Base-by-base conservation (phyloP, 2,113 vertebrate species). In the Acrocephalus kingi region DNA sequence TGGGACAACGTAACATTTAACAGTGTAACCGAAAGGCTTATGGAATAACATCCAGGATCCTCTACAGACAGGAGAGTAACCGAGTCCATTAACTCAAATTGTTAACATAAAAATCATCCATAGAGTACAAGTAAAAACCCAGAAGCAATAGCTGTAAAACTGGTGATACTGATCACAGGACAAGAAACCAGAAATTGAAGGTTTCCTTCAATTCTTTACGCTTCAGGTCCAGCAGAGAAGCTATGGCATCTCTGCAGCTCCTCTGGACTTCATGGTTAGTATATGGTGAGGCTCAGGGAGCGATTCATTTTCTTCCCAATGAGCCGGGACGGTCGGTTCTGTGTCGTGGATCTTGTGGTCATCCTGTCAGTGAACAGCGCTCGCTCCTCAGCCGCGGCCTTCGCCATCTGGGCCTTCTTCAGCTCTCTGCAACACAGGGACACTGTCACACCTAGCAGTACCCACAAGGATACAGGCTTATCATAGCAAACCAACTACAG, bases 301-400 rank as follows among this genome's bases (percentile, higher is more conserved):
- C 99, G 99, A 93, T 99, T 99, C 98, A 99, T 99, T 96, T 99
- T 99, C 98, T 99, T 99, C 52, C 99, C 99, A 58, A 99, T 98
- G 93, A 99, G 98, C 45, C 99, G 98, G 46, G 98, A 98, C 46
- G 98, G 98, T 94, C 99, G 98, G 88, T 97, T 98, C 92, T 99
- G 99, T 9, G 99, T 97, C 0, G 98, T 99, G 69, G 99, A 99
- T 68, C 99, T 98, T 9, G 99, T 99, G 93, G 98, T 97, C 97
- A 99, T 98, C 66, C 99, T 95, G 96, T 99, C 99, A 5, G 98
- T 99, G 97, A 98, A 98, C 76, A 99, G 96, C 20, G 99, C 99
- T 89, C 99, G 98, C 96, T 99, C 99, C 95, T 99, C 99, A 6
- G 99, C 99, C 41, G 98, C 99, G 0, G 98, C 99, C 97, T 99